A percentile compares a stretch with the other conserved stretches of the same genome.
Evolutionary conservation across 2,113 vertebrate species (phyloP).

Genomic region (Nyctereutes procyonoides): DNA sequence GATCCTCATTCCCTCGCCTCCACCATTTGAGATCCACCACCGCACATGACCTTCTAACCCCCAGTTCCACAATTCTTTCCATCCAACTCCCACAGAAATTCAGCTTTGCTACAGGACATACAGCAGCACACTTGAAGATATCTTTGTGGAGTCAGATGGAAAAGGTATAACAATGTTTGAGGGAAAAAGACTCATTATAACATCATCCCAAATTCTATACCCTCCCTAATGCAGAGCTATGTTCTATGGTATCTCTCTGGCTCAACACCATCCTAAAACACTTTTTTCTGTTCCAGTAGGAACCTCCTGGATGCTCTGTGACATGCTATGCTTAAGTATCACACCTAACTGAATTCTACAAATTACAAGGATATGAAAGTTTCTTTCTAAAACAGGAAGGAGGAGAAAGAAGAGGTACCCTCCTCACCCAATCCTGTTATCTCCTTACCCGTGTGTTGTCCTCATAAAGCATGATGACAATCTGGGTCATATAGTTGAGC

Average conservation of each 20-base stretch:
- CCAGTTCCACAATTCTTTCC: not conserved
- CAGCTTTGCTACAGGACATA: not conserved
- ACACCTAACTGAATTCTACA: not conserved
- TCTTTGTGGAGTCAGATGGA: constrained; percentile 15
- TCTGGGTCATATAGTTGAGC: constrained; percentile 99
- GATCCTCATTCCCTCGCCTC: not conserved
- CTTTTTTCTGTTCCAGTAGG: not conserved
- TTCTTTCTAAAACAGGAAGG: not conserved
- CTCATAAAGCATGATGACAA: constrained; percentile 99
- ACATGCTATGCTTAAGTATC: not conserved
- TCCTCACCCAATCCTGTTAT: not conserved
- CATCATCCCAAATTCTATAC: not conserved
- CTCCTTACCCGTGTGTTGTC: constrained; percentile 96
- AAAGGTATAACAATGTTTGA: not conserved
- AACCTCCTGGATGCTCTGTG: not conserved
- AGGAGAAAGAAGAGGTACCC: constrained; percentile 1
- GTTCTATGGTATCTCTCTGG: not conserved
- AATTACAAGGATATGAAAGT: constrained; percentile 1
- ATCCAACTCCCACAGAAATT: not conserved
- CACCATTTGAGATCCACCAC: not conserved
- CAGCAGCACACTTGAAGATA: constrained; percentile 10
- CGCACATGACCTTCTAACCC: not conserved
- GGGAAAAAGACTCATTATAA: constrained; percentile 18
- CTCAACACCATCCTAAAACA: not conserved
- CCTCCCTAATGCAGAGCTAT: not conserved